Conservation (phyloP, 2,797 vertebrate genomes). For the Nannoperca australis region DNA sequence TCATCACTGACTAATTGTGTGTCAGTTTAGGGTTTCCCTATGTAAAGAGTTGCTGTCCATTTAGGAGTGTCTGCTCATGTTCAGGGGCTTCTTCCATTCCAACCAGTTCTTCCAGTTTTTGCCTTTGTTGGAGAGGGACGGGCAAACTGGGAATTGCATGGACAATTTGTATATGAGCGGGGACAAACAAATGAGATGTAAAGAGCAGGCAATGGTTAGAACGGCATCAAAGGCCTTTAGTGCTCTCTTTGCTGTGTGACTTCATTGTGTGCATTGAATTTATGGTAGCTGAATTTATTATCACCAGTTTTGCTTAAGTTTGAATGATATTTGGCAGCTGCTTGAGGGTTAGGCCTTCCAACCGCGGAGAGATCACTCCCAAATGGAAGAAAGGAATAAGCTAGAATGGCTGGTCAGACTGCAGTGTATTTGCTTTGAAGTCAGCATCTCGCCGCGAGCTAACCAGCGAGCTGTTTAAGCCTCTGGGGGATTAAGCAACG, state of each 20-base stretch:
- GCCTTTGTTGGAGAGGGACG: background rate
- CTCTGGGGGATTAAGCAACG: slow-evolving; percentile 12
- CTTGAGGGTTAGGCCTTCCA: background rate
- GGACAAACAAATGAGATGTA: slow-evolving; percentile 68
- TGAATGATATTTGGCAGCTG: slow-evolving; percentile 9
- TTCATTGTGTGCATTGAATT: background rate
- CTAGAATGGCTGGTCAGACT: background rate
- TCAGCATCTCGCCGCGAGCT: slow-evolving; percentile 1
- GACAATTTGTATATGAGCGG: slow-evolving; percentile 51
- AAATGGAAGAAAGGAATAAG: background rate
- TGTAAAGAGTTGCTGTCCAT: background rate
- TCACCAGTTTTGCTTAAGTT: slow-evolving; percentile 14
- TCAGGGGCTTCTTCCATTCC: background rate
- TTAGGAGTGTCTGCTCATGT: background rate
- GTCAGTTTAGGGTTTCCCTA: slow-evolving; percentile 17
- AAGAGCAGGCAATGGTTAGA: slow-evolving; percentile 29
- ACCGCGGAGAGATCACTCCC: background rate
- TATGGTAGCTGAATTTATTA: background rate
- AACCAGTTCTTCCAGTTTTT: slow-evolving; percentile 57
- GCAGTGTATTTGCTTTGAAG: background rate
- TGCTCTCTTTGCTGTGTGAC: background rate
- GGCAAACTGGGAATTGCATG: background rate
- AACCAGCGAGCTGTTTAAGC: slow-evolving; percentile 5
- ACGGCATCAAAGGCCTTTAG: slow-evolving; percentile 13
- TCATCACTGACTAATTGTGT: background rate